Conservation (phyloP, 1,140 invertebrate species). For the Drosophila sulfurigaster region DNA sequence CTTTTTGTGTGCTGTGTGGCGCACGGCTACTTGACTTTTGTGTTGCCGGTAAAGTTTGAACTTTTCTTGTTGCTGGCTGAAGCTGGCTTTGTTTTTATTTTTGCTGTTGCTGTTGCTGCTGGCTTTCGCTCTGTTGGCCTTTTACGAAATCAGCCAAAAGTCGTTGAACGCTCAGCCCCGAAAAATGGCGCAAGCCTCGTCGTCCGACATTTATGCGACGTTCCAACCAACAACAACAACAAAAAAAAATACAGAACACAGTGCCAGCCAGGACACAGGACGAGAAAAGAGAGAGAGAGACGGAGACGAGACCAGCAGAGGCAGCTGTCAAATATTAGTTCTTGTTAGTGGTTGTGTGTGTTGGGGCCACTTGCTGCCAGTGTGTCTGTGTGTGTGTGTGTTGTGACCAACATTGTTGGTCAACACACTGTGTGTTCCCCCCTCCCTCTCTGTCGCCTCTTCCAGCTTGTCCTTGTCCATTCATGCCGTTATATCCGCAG, state of each 20-base stretch:
- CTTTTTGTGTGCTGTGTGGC: conserved; percentile 25
- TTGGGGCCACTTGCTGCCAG: conserved; percentile 37
- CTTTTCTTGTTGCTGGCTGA: conserved; percentile 30
- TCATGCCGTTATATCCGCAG: conserved; percentile 26
- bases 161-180: conserved; percentile 63
- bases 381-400: conserved; percentile 54
- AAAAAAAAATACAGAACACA: conserved; percentile 6
- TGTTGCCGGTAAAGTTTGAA: conserved; percentile 53
- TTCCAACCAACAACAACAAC: not conserved
- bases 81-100: conserved; percentile 19
- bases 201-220: conserved; percentile 60
- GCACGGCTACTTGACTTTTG: conserved; percentile 65
- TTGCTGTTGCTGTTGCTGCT: conserved; percentile 15
- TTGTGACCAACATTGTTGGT: conserved; percentile 79
- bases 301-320: not conserved
- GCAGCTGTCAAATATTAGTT: conserved; percentile 63
- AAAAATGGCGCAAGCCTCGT: conserved; percentile 46
- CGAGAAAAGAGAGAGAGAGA: not conserved
- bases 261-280: conserved; percentile 1
- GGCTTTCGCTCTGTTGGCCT: conserved; percentile 65
- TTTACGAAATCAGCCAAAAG: conserved; percentile 80
- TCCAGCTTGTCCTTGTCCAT: conserved; percentile 17
- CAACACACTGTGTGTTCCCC: conserved; percentile 35
- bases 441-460: not conserved
- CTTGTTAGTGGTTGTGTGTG: conserved; percentile 59